Conservation (phyloP, 1,140 invertebrate species). For the Ceratosolen fusciceps region DNA sequence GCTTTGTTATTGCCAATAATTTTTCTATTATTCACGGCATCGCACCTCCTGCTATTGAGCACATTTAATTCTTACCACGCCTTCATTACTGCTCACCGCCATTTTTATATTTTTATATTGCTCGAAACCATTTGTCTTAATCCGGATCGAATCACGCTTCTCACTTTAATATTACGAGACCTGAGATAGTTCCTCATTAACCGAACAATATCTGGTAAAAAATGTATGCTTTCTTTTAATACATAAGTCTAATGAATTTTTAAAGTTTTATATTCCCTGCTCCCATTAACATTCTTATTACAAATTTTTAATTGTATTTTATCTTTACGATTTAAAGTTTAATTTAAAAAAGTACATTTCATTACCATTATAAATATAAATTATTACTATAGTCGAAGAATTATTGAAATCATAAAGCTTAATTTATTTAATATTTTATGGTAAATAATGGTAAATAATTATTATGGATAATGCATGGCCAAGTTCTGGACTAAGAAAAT, state of each 20-base stretch:
- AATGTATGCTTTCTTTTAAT: conserved; percentile 20
- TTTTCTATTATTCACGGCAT: conserved; percentile 29
- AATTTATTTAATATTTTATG: background rate
- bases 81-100: conserved; percentile 21
- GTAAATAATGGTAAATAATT: background rate
- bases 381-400: background rate
- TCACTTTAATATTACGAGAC: background rate
- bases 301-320: background rate
- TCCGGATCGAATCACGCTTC: no score
- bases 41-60: conserved; percentile 38
- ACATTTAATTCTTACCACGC: conserved; percentile 10
- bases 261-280: background rate
- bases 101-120: background rate
- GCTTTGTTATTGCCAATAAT: background rate
- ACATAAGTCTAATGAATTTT: background rate
- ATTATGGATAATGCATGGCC: background rate
- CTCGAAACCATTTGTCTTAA: no score
- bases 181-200: background rate
- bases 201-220: conserved; percentile 35
- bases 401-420: no score
- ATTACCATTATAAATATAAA: background rate
- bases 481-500: background rate
- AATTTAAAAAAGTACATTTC: background rate
- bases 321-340: background rate
- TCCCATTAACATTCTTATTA: background rate